Base-by-base conservation (phyloP, 2,113 vertebrate species). In the Rhabdomys dilectus region DNA sequence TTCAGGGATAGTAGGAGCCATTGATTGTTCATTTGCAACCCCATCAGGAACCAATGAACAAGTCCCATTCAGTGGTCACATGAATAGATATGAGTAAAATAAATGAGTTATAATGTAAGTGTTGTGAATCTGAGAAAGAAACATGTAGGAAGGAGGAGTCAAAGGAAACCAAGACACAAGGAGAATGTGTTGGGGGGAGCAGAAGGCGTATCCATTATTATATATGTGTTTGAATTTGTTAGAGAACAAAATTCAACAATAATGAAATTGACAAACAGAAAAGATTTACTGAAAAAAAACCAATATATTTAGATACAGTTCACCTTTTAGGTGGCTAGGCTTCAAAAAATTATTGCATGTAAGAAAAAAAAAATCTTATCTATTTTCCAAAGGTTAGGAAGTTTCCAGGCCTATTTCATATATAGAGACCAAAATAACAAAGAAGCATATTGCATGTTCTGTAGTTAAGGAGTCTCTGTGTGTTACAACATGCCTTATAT, bases 141-240 rank as follows among this genome's bases (percentile, higher is more conserved):
- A 48, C 5, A 31, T 31, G 5, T 77, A 31, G 73, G 10, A 45
- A 29, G 24, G 62, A 66, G 6, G 26, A 77, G 29, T 51, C 24
- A 17, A 77, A 29, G 31, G 5, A 11, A 16, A 77, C 2, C 3
- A 77, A 48, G 51, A 2, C 21, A 15, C 13, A 5, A 31, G 45
- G 24, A 77, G 22, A 48, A 48, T 29, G 3, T 15, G 5, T 72
- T 19, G 13, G 1, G 0, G 1, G n/a, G 10, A 8, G 8, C 16
- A 73, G 70, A 39, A 39, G 13, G 7, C 45, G 51, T 6, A 48
- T 51, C 13, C 16, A 77, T 48, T 77, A 48, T 6, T 77, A 48
- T 6, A 29, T 5, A 77, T 48, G 24, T 31, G 0, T 77, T 31
- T 77, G 26, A 34, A 48, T 29, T 75, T 75, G 45, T 51, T 12